Conservation (phyloP, 2,888 invertebrate species). For the Diabrotica balteata region DNA sequence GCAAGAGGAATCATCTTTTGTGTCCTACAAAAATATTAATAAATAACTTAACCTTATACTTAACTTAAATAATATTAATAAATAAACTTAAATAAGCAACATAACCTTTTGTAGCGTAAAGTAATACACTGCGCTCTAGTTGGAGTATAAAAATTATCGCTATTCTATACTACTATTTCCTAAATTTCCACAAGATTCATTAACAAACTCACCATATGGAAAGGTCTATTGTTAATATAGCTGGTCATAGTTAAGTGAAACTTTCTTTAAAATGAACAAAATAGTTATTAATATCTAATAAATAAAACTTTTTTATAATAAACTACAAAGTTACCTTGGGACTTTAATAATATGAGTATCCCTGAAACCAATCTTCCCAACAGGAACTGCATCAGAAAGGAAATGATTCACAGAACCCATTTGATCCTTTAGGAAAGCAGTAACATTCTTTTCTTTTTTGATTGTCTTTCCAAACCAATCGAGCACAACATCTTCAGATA, state of each 20-base stretch:
- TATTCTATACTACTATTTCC: no score
- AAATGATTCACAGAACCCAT: conserved; percentile 52
- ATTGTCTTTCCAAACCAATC: conserved; percentile 73
- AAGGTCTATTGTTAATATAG: no score
- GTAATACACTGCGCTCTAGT: no score
- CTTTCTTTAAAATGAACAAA: not conserved
- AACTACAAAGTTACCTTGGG: conserved; percentile 43
- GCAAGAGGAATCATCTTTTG: conserved; percentile 37
- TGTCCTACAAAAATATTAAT: conserved; percentile 31
- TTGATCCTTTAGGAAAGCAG: conserved; percentile 66
- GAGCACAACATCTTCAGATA: conserved; percentile 59
- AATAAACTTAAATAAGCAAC: no score
- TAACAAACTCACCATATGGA: no score
- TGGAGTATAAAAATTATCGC: no score
- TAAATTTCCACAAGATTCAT: no score
- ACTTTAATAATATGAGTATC: conserved; percentile 53
- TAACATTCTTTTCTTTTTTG: conserved; percentile 66
- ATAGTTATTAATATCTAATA: conserved; percentile 7
- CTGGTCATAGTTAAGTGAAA: no score
- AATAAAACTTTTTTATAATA: not conserved
- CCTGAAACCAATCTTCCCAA: conserved; percentile 53
- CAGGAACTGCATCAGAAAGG: conserved; percentile 48
- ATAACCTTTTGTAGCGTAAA: no score
- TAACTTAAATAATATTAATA: no score
- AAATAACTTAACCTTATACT: no score